A percentile compares a stretch with the other conserved stretches of the same genome.
phyloP scores from a whole-genome alignment of 2,797 vertebrate species.

The Phaenicophaeus curvirostris region DNA sequence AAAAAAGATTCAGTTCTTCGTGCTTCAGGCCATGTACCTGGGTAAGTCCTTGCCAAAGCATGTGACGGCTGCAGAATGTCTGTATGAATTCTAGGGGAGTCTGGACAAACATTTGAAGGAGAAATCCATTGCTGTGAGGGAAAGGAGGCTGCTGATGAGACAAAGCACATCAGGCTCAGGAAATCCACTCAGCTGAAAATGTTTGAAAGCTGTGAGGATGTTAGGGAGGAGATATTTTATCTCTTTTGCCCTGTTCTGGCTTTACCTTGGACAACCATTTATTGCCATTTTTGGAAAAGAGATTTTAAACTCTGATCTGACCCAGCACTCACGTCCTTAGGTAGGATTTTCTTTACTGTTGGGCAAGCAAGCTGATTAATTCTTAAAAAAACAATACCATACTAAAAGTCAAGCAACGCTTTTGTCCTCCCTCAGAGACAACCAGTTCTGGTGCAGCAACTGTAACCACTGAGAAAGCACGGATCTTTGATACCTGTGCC shows the following conservation, averaged over 20 bases:
- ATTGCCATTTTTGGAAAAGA: conserved; percentile 54
- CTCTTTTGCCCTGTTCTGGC: conserved; percentile 23
- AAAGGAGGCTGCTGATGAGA: conserved; percentile 27
- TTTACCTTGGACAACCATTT: conserved; percentile 30
- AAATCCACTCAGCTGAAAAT: conserved; percentile 28
- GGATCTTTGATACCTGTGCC: background rate
- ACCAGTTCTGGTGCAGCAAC: background rate
- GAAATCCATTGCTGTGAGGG: background rate
- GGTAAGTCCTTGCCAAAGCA: background rate
- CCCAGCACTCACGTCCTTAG: background rate
- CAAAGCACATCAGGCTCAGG: conserved; percentile 41
- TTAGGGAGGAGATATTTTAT: conserved; percentile 47
- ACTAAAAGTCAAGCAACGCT: background rate
- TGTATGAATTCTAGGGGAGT: conserved; percentile 26
- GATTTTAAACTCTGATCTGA: conserved; percentile 34
- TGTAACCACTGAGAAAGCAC: background rate
- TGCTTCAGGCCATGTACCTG: conserved; percentile 22
- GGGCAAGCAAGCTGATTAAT: background rate
- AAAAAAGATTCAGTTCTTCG: background rate
- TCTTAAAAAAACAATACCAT: conserved; percentile 7
- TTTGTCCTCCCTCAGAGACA: background rate
- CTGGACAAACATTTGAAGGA: conserved; percentile 29
- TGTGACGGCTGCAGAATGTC: conserved; percentile 12
- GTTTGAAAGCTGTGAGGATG: conserved; percentile 47
- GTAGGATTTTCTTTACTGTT: conserved; percentile 9